These are phyloP conservation scores for Agonum fuliginosum DNA, from an alignment of 2,888 invertebrate species.

Conservation along the genomic window DNA sequence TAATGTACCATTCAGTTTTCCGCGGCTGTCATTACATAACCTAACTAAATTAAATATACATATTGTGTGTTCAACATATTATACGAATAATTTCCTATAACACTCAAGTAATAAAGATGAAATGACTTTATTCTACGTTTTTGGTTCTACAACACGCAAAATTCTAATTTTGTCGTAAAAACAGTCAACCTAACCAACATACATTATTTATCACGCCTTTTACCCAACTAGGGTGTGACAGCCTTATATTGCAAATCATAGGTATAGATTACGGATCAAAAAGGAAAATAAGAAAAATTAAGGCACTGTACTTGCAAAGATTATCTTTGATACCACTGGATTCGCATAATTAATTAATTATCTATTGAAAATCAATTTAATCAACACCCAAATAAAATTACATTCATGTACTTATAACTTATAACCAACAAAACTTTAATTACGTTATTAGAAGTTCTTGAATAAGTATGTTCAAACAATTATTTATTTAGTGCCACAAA, in stretches of 20 bases:
- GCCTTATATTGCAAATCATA: not conserved
- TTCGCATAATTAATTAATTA: too few relatives aligned
- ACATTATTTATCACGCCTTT: not conserved
- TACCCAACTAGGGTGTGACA: not conserved
- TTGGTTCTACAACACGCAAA: constrained; percentile 6
- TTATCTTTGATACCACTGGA: too few relatives aligned
- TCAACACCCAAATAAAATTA: too few relatives aligned
- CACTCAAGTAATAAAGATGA: not conserved
- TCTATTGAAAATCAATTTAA: too few relatives aligned
- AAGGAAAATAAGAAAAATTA: too few relatives aligned
- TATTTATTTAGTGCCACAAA: too few relatives aligned
- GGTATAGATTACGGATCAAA: too few relatives aligned
- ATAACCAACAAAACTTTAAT: too few relatives aligned
- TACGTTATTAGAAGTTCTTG: too few relatives aligned
- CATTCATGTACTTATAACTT: too few relatives aligned
- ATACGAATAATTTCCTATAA: not conserved
- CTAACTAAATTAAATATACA: constrained; percentile 3
- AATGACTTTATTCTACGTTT: constrained; percentile 1
- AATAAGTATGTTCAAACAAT: too few relatives aligned
- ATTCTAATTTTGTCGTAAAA: constrained; percentile 7
- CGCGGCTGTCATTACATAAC: not conserved
- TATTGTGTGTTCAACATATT: constrained; percentile 3
- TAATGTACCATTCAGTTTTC: not conserved
- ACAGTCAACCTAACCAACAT: not conserved
- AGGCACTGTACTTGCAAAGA: too few relatives aligned